Evolutionary conservation across 2,797 vertebrate genomes (phyloP).

Genomic region (Gymnopithys bicolor): DNA sequence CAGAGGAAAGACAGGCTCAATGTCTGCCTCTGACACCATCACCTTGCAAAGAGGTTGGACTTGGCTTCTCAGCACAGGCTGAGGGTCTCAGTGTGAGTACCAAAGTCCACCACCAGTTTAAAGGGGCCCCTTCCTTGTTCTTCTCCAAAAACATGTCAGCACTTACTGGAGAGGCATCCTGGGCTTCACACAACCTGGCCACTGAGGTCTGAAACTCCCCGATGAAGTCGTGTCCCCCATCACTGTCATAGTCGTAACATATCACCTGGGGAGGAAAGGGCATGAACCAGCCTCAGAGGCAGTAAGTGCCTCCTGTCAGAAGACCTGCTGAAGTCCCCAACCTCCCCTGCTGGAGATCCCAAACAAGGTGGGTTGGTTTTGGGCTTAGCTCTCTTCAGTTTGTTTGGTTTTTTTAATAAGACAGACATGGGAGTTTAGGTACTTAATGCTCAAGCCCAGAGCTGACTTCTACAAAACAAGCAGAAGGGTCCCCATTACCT

Average conservation of each 20-base stretch:
- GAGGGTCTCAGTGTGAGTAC: not conserved
- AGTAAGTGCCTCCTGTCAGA: not conserved
- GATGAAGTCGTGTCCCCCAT: slow-evolving; percentile 96
- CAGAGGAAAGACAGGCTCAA: fast-evolving
- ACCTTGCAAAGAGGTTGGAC: not conserved
- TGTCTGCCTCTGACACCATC: not conserved
- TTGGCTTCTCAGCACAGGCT: not conserved
- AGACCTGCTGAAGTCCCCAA: not conserved
- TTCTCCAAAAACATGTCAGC: not conserved
- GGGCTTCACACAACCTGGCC: slow-evolving; percentile 89
- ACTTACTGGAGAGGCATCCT: slow-evolving; percentile 86
- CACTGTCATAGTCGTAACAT: slow-evolving; percentile 96
- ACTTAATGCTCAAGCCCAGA: not conserved
- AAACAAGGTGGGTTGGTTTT: not conserved
- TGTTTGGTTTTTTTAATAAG: not conserved
- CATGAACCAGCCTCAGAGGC: not conserved
- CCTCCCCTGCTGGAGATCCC: not conserved
- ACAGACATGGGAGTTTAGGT: not conserved
- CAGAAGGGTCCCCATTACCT: slow-evolving; percentile 74
- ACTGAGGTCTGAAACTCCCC: slow-evolving; percentile 93
- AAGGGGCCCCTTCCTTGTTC: not conserved
- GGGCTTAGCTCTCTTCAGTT: not conserved
- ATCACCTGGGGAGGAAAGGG: slow-evolving; percentile 79
- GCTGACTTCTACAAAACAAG: not conserved
- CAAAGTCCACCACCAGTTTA: fast-evolving